These are phyloP conservation scores for Abrostola tripartita DNA, from an alignment of 2,888 invertebrate genomes.

Conservation along the genomic window DNA sequence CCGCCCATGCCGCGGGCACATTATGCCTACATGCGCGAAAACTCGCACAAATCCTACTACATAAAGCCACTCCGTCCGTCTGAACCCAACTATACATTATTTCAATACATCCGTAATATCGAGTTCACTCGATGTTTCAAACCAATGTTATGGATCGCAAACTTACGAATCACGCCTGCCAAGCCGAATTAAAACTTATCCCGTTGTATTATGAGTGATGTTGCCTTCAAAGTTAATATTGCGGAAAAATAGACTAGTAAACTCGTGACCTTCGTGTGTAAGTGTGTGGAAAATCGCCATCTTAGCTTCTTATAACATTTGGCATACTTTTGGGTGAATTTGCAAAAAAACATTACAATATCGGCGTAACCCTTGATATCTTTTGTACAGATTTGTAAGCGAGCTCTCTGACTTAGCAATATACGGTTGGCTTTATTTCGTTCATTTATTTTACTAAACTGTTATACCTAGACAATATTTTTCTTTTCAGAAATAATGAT, in stretches of 20 bases:
- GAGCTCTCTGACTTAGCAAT: slow-evolving; percentile 14
- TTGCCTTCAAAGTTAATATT: neutral
- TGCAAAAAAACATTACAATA: slow-evolving; percentile 28
- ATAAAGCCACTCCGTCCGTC: neutral
- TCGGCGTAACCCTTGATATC: slow-evolving; percentile 8
- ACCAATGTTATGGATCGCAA: slow-evolving; percentile 43
- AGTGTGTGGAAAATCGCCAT: slow-evolving; percentile 55
- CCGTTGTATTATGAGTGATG: neutral
- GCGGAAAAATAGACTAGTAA: slow-evolving; percentile 20
- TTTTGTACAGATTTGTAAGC: slow-evolving; percentile 3
- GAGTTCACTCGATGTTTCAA: slow-evolving; percentile 45
- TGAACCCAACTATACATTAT: slow-evolving; percentile 28
- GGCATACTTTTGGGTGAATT: slow-evolving; percentile 39
- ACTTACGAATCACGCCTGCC: neutral
- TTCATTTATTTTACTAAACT: too few species aligned
- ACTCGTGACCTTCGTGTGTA: slow-evolving; percentile 49
- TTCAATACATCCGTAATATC: slow-evolving; percentile 42
- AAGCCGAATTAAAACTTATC: slow-evolving; percentile 2
- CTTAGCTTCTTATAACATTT: slow-evolving; percentile 44
- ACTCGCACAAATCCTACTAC: too few species aligned
- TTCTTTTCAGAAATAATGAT: too few species aligned
- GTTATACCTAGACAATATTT: too few species aligned
- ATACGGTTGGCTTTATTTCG: too few species aligned
- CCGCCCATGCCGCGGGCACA: neutral
- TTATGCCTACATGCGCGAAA: neutral